Conservation (phyloP, 2,888 invertebrate species). For the Muscina levida region DNA sequence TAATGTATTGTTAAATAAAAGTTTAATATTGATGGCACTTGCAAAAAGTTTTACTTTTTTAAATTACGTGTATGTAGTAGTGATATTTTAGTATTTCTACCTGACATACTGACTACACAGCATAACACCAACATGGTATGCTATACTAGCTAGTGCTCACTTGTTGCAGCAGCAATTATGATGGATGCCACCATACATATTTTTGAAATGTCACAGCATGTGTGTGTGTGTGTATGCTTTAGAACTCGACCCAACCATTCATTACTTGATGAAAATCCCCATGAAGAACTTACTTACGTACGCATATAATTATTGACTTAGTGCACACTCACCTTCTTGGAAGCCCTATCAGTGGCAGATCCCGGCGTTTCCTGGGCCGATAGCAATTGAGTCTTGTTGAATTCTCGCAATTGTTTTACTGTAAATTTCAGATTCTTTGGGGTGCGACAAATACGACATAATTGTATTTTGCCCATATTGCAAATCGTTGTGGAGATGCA, state of each 20-base stretch:
- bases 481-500: no score
- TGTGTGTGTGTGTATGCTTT: conserved; percentile 23
- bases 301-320: conserved; percentile 20
- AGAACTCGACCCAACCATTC: not conserved
- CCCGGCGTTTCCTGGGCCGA: conserved; percentile 43
- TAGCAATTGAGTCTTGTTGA: conserved; percentile 60
- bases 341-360: conserved; percentile 50
- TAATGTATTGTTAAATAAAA: no score
- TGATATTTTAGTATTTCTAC: no score
- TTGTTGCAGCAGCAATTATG: no score
- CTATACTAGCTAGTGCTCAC: no score
- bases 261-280: not conserved
- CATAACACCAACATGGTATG: no score
- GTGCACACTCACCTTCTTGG: conserved; percentile 49
- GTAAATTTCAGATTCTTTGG: conserved; percentile 69
- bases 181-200: conserved; percentile 19
- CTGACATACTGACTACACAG: no score
- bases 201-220: no score
- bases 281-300: not conserved
- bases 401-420: conserved; percentile 63
- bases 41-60: no score
- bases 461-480: conserved; percentile 61
- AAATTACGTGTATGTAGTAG: no score
- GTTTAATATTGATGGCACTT: no score
- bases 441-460: conserved; percentile 69